Base-by-base conservation (phyloP, 2,113 vertebrate species). In the Orthonyx spaldingii region DNA sequence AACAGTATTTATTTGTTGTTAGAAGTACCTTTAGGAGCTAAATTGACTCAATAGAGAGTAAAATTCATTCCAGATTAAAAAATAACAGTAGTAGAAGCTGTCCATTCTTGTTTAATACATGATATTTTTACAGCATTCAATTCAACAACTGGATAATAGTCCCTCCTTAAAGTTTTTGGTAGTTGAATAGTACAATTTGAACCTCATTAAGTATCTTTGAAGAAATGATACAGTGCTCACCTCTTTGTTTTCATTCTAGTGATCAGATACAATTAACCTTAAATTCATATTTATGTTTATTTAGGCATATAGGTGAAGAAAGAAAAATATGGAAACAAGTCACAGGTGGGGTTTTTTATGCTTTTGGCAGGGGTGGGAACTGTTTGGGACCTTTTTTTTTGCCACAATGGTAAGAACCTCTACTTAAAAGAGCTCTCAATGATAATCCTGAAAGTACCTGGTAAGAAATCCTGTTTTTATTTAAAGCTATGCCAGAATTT, bases 221-320 rank as follows among this genome's bases (percentile, higher is more conserved):
- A 63, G 22, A 64, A 69, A 64, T 46, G 0, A 1, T 39, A 16
- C 0, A 2, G 8, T 44, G 7, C 5, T 87, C 7, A 4, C 10
- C 16, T 60, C 9, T 59, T 46, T 60, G 7, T 69, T 96, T 82
- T 70, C n/a, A 42, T 24, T 42, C 9, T 22, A 64, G 47, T 26
- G 5, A 16, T 60, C 41, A 69, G 28, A 63, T 41, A 49, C 9
- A 77, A n/a, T 49, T 41, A 74, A 72, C 4, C 19, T 46, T 13
- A 63, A 84, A 47, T 50, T 53, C 49, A 50, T 4, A 52, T 22
- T 16, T 60, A 3, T 22, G 11, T 55, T 39, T 64, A 35, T 85
- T 85, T 61, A 61, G 8, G 6, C 13, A 32, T 19, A 33, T 2
- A 52, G 8, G 4, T 24, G 5, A 46, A 72, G 23, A 35, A 4